Evolutionary conservation across 1,140 invertebrate species (phyloP), one percentile per base, ranked within the genome.

Genomic region (Dreissena rostriformis): DNA sequence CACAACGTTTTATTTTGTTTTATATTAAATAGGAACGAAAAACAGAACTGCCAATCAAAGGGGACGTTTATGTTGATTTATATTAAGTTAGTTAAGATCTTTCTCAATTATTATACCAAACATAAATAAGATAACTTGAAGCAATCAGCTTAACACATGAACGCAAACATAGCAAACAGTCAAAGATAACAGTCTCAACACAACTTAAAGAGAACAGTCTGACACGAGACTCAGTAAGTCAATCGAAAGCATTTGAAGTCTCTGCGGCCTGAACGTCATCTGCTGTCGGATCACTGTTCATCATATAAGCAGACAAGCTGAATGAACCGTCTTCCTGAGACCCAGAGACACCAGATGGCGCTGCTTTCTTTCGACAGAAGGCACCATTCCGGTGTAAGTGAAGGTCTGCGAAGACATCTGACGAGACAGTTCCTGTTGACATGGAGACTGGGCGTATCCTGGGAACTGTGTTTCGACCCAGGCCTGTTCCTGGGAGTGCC

Each of bases 401-500:
- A 26, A n/a, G 19, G 19, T 63, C 61, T 63, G 61, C 24, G 11
- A 63, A 26, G 61, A 63, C 61, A 39, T 39, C 39, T 39, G 39
- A 39, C 39, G 39, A 39, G 39, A 39, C 39, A 39, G 39, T 39
- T 39, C 39, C 61, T 63, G 19, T 63, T 63, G 61, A 26, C 61
- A 5, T 63, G 61, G 61, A 26, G 61, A 63, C 2, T 63, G 11
- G 61, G 61, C 61, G 61, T 63, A 26, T 63, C 61, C 2, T 63
- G 61, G 61, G 61, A 63, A 63, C 61, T 63, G 61, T 26, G 2
- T 63, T n/a, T 63, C 19, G 24, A 63, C 61, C 61, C 61, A 63
- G 11, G 61, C 24, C 7, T 5, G 28, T 70, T 29, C 67, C 4
- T 70, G 67, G n/a, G 28, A 70, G n/a, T 70, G 67, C 67, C 67